A percentile compares a stretch with the other conserved stretches of the same genome.
Conservation (phyloP, 2,888 invertebrate genomes). For the Drosophila helvetica region DNA sequence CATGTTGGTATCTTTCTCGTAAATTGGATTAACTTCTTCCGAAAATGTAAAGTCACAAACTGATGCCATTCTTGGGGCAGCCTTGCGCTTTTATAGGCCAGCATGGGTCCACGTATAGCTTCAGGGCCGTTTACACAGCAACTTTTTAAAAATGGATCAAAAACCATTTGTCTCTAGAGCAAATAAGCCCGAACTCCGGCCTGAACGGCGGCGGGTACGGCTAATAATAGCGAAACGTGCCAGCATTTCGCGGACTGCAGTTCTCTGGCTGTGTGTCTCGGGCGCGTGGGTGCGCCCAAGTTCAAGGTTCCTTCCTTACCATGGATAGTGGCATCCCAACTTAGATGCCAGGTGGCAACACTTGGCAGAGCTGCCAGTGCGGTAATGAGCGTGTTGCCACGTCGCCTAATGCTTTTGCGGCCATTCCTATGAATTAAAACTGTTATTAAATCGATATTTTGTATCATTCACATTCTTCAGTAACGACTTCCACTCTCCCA, state of each 20-base stretch:
- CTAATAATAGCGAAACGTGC: conserved; percentile 16
- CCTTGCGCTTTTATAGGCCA: conserved; percentile 11
- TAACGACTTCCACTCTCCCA: no score
- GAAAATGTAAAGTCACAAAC: background rate
- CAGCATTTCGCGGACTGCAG: background rate
- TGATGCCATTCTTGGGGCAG: background rate
- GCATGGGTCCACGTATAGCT: background rate
- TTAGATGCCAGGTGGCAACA: background rate
- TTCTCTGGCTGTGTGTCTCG: background rate
- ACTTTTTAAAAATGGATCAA: conserved; percentile 3
- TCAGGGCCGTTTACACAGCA: conserved; percentile 6
- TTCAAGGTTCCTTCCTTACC: background rate
- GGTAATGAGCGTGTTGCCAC: background rate
- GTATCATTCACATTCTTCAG: no score
- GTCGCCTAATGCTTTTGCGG: no score
- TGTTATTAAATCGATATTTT: no score
- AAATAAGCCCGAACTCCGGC: conserved; percentile 14
- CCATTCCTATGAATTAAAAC: no score
- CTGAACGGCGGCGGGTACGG: background rate
- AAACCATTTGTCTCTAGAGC: background rate
- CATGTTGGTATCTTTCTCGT: background rate
- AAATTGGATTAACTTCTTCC: background rate
- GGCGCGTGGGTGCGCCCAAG: conserved; percentile 6
- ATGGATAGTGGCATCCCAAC: background rate
- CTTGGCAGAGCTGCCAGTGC: background rate